Percentiles rank a stretch among this genome's conserved stretches.
phyloP scores from a whole-genome alignment of 2,113 vertebrate species.

The Hemibates koningsi region DNA sequence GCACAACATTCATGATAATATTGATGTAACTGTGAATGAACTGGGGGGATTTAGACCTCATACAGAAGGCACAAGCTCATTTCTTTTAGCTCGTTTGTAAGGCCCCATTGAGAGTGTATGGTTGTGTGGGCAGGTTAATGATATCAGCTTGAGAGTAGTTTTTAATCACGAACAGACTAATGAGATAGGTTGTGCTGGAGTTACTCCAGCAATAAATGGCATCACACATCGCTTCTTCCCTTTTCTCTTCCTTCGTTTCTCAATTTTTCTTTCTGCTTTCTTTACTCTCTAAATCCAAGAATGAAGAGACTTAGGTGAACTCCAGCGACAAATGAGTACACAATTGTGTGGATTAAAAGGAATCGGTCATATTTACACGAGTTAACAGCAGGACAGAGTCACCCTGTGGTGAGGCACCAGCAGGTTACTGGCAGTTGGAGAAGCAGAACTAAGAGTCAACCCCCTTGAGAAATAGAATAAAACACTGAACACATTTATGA shows the following conservation, averaged over 20 bases:
- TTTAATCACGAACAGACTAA: slow-evolving; percentile 57
- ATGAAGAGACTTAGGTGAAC: slow-evolving; percentile 3
- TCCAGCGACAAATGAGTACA: background rate
- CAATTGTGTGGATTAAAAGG: slow-evolving; percentile 23
- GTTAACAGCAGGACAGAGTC: slow-evolving; percentile 30
- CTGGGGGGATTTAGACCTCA: background rate
- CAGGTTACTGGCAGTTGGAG: slow-evolving; percentile 4
- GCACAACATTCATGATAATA: background rate
- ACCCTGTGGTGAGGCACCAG: slow-evolving; percentile 1
- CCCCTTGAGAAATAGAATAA: background rate
- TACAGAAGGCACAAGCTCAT: background rate
- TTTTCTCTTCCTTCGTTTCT: background rate
- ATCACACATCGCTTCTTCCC: background rate
- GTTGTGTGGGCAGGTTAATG: slow-evolving; percentile 61
- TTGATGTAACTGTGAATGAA: background rate
- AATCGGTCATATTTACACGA: slow-evolving; percentile 41
- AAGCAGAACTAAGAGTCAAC: background rate
- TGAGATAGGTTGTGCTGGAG: slow-evolving; percentile 41
- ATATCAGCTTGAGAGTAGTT: slow-evolving; percentile 43
- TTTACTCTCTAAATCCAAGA: background rate
- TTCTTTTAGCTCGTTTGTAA: slow-evolving; percentile 25
- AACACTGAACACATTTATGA: background rate
- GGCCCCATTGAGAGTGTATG: slow-evolving; percentile 43
- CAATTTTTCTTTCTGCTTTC: background rate
- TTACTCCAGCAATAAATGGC: slow-evolving; percentile 28